Base-by-base conservation (phyloP, 23 tunicate species). In the Styela clava region DNA sequence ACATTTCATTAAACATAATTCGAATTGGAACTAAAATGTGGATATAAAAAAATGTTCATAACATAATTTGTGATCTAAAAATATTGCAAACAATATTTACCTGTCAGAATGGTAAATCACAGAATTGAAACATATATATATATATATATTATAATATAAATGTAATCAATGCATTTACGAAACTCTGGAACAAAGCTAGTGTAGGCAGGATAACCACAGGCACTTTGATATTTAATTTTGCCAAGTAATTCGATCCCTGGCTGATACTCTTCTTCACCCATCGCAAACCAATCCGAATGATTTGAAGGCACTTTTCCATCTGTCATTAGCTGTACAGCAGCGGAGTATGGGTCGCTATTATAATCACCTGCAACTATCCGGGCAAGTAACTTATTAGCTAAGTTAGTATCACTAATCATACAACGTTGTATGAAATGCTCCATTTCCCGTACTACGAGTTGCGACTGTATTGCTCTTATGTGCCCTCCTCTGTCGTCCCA, bases 251-350 rank as follows among this genome's bases (percentile, higher is more conserved):
- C 56, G 56, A 44, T 44, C 7, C 56, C 56, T 44, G 56, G 56
- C 56, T 44, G 56, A 44, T 5, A 44, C 12, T 44, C 56, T 5
- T 44, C 56, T 12, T 44, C 12, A 44, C 56, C 56, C 56, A 44
- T 85, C 69, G 93, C 74, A 84, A 71, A 93, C 89, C 90, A 93
- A 85, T 93, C 99, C 23, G 92, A 80, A 80, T 96, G 97, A 71
- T 87, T 87, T 2, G 85, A 30, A 20, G 89, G 87, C 2, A 96
- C 69, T n/a, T 64, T 63, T 33, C 87, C 97, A 25, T 62, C 69
- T 0, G 52, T 62, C 34, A 96, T 74, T 28, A 84, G 74, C 27
- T 92, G 86, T 19, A 87, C 74, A 16, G 82, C 83, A 31, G 83
- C 93, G 37, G 87, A 76, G 18, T 67, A 35, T 33, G 97, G 89